Evolutionary conservation across 2,797 vertebrate genomes (phyloP).

Genomic region (Ptychadena robeensis): DNA sequence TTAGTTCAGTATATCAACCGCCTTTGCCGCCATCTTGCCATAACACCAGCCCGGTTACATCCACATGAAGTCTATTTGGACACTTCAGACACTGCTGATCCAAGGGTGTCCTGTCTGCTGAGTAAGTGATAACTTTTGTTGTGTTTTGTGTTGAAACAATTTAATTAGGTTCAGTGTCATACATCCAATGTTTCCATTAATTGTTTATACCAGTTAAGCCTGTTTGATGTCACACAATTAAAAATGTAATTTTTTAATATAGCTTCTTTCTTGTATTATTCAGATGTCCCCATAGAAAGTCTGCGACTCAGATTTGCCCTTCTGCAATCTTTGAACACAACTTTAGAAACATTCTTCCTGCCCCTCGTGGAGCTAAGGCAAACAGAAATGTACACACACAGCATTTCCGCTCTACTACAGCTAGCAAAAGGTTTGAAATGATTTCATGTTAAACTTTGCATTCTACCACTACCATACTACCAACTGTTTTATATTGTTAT

Average conservation of each 20-base stretch:
- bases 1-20: constrained; percentile 93
- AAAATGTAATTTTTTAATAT: neutral
- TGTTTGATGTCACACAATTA: too few relatives aligned
- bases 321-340: constrained; percentile 96
- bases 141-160: neutral
- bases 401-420: constrained; percentile 87
- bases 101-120: constrained; percentile 85
- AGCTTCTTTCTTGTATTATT: neutral
- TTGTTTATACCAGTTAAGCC: too few relatives aligned
- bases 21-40: constrained; percentile 94
- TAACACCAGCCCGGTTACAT: constrained; percentile 92
- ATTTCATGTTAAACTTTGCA: neutral
- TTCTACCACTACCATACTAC: too few relatives aligned
- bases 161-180: neutral
- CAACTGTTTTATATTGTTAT: too few relatives aligned
- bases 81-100: constrained; percentile 84
- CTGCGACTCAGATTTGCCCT: constrained; percentile 91
- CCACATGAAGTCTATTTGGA: constrained; percentile 97
- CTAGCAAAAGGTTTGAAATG: constrained; percentile 87
- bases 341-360: constrained; percentile 93
- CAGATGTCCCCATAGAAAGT: constrained; percentile 92
- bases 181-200: neutral
- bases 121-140: constrained; percentile 75
- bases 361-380: constrained; percentile 92
- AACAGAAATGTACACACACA: constrained; percentile 85